Conservation (phyloP, 1,140 invertebrate genomes). For the Amyelois transitella region DNA sequence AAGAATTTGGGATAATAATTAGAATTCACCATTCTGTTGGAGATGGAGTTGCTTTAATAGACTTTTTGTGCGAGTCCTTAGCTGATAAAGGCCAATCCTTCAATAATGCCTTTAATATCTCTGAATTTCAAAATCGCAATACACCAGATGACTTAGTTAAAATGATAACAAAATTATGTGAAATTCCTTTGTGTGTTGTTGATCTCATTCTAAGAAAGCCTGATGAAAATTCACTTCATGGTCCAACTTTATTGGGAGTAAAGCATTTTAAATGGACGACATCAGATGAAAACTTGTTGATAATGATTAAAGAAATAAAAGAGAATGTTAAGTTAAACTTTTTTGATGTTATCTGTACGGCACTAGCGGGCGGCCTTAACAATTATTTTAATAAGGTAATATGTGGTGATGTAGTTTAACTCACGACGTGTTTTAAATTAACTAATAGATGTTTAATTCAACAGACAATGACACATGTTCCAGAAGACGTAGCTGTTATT, state of each 20-base stretch:
- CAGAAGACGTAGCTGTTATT: slow-evolving; percentile 42
- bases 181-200: slow-evolving; percentile 43
- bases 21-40: slow-evolving; percentile 73
- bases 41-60: slow-evolving; percentile 70
- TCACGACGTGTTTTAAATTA: slow-evolving; percentile 1
- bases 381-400: slow-evolving; percentile 56
- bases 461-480: slow-evolving; percentile 32
- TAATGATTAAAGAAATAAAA: slow-evolving; percentile 59
- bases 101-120: slow-evolving; percentile 23
- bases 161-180: slow-evolving; percentile 30
- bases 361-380: slow-evolving; percentile 51
- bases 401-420: slow-evolving; percentile 5
- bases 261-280: slow-evolving; percentile 60
- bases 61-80: slow-evolving; percentile 64
- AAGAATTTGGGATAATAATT: slow-evolving; percentile 65
- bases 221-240: slow-evolving; percentile 52
- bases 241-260: slow-evolving; percentile 44
- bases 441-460: slow-evolving; percentile 11
- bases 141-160: slow-evolving; percentile 21
- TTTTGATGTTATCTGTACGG: slow-evolving; percentile 55
- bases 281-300: slow-evolving; percentile 42
- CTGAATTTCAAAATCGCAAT: slow-evolving; percentile 19
- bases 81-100: slow-evolving; percentile 37
- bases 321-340: slow-evolving; percentile 38
- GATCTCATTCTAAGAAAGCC: slow-evolving; percentile 53